A percentile compares a stretch with the other conserved stretches of the same genome.
These are phyloP conservation scores for Thamnaconus septentrionalis DNA, from an alignment of 2,113 vertebrate species.

Conservation along the genomic window DNA sequence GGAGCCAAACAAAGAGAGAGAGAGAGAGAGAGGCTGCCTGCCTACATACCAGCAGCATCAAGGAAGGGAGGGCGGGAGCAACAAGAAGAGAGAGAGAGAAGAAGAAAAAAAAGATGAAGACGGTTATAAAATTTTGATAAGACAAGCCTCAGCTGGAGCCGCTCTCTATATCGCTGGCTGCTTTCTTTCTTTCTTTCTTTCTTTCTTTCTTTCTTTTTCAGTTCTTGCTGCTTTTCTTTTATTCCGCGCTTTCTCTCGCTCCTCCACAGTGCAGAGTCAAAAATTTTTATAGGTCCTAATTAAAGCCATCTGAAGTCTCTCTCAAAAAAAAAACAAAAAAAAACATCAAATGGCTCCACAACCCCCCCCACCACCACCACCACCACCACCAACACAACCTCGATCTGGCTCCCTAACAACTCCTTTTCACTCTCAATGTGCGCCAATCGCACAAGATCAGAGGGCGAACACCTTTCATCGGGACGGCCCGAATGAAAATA, in stretches of 20 bases:
- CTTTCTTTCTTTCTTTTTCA: slow-evolving; percentile 59
- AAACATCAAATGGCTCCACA: slow-evolving; percentile 76
- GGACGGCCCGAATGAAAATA: slow-evolving; percentile 29
- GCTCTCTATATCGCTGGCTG: slow-evolving; percentile 76
- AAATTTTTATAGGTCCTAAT: slow-evolving; percentile 91
- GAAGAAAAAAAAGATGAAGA: slow-evolving; percentile 56
- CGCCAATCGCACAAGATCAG: slow-evolving; percentile 51
- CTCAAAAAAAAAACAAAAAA: slow-evolving; percentile 18
- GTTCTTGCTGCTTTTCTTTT: slow-evolving; percentile 57
- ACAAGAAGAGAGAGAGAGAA: slow-evolving; percentile 56
- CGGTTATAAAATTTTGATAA: slow-evolving; percentile 78
- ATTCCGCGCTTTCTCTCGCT: slow-evolving; percentile 65
- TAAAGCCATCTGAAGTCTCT: slow-evolving; percentile 92
- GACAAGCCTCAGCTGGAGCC: slow-evolving; percentile 74
- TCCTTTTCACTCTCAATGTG: slow-evolving; percentile 67
- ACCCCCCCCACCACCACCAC: slow-evolving; percentile 71
- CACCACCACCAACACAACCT: slow-evolving; percentile 71
- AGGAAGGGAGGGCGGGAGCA: slow-evolving; percentile 48
- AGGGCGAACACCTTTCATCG: slow-evolving; percentile 20
- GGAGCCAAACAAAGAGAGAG: slow-evolving; percentile 90
- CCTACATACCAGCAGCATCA: slow-evolving; percentile 70
- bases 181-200: slow-evolving; percentile 28
- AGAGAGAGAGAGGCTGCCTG: slow-evolving; percentile 43
- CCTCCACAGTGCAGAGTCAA: slow-evolving; percentile 76
- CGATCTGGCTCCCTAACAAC: slow-evolving; percentile 28